Percentiles rank a stretch among this genome's conserved stretches.
phyloP scores from a whole-genome alignment of 2,113 vertebrate genomes.

The Xyliphius kryptos region DNA sequence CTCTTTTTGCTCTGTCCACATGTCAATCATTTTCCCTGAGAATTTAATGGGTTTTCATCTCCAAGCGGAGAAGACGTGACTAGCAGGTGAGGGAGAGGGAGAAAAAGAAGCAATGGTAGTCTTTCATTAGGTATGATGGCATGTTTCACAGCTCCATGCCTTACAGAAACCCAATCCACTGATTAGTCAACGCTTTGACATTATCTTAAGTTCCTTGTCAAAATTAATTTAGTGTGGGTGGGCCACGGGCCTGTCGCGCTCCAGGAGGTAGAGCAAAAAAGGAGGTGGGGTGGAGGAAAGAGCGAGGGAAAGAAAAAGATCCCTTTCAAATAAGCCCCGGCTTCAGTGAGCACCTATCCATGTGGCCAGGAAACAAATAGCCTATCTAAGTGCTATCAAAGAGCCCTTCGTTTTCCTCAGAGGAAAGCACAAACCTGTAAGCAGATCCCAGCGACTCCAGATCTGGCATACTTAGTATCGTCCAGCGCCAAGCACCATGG shows the following conservation, averaged over 20 bases:
- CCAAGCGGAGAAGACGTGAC: slow-evolving; percentile 21
- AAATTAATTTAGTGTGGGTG: slow-evolving; percentile 70
- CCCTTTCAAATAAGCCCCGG: slow-evolving; percentile 65
- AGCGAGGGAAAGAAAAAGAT: slow-evolving; percentile 51
- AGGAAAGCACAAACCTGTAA: slow-evolving; percentile 20
- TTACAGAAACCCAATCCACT: slow-evolving; percentile 68
- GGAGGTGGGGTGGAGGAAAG: slow-evolving; percentile 20
- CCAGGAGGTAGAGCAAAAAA: slow-evolving; percentile 49
- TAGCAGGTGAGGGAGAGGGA: slow-evolving; percentile 4
- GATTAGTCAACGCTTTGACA: slow-evolving; percentile 68
- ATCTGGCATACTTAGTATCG: slow-evolving; percentile 38
- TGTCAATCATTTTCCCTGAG: slow-evolving; percentile 35
- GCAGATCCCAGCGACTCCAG: slow-evolving; percentile 29
- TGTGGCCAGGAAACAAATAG: slow-evolving; percentile 68
- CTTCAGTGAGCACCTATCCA: slow-evolving; percentile 62
- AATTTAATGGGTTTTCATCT: slow-evolving; percentile 30
- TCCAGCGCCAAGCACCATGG: slow-evolving; percentile 35
- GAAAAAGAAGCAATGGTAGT: slow-evolving; percentile 58
- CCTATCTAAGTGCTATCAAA: slow-evolving; percentile 46
- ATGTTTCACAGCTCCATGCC: slow-evolving; percentile 68
- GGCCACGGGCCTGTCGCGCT: slow-evolving; percentile 61
- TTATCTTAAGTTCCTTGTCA: slow-evolving; percentile 69
- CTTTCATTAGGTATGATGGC: slow-evolving; percentile 73
- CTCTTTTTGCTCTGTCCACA: not conserved
- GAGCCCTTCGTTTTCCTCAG: slow-evolving; percentile 46